A percentile compares a stretch with the other conserved stretches of the same genome.
Evolutionary conservation across 2,888 invertebrate genomes (phyloP).

Genomic region (Acanthosoma haemorrhoidale): DNA sequence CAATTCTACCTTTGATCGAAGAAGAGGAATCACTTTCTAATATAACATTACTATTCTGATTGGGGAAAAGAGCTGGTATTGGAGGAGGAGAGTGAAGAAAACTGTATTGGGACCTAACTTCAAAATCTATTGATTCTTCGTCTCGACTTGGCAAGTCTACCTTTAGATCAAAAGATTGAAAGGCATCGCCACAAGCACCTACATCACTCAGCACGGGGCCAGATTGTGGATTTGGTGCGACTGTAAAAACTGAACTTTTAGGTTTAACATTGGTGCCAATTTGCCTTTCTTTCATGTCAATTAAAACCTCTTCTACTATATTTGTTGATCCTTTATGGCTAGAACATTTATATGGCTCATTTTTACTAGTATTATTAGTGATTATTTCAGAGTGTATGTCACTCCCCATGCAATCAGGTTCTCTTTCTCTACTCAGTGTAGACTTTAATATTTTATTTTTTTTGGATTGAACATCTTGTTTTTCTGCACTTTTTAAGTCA

Average conservation of each 20-base stretch:
- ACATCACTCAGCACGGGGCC: not conserved
- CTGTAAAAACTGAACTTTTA: not conserved
- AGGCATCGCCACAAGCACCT: not conserved
- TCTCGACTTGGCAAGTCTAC: slow-evolving; percentile 2
- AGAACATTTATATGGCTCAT: not conserved
- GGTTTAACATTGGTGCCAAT: not conserved
- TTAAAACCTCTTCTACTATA: slow-evolving; percentile 8
- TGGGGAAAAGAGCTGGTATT: not conserved
- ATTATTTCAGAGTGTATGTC: not conserved
- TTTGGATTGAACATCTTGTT: not conserved
- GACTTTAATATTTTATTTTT: not conserved
- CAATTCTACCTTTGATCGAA: not conserved
- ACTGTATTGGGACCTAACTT: slow-evolving; percentile 18
- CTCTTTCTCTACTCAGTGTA: not conserved
- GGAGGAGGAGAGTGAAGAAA: slow-evolving; percentile 18
- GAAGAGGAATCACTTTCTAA: slow-evolving; percentile 22
- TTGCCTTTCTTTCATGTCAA: not conserved
- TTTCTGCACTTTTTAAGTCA: not conserved
- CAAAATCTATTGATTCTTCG: slow-evolving; percentile 14
- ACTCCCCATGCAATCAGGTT: not conserved
- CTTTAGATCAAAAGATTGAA: slow-evolving; percentile 16
- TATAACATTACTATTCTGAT: not conserved
- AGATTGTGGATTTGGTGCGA: not conserved
- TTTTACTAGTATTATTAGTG: not conserved
- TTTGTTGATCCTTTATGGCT: not conserved